phyloP scores from a whole-genome alignment of 2,888 invertebrate genomes.

The Geotrupes spiniger region DNA sequence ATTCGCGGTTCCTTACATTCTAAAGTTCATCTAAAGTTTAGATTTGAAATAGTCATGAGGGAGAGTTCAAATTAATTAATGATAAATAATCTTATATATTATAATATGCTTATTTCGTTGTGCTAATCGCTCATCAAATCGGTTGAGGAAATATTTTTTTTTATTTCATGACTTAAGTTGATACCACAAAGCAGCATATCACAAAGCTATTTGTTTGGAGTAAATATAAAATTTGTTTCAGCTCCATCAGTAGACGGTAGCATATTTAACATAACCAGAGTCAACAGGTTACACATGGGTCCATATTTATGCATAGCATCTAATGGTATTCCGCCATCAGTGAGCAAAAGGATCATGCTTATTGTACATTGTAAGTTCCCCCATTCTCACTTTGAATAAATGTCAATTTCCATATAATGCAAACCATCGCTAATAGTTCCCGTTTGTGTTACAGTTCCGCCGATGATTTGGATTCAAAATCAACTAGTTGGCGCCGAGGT shows the following conservation, averaged over 20 bases:
- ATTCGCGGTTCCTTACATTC: too few species aligned
- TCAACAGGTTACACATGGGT: conserved; percentile 74
- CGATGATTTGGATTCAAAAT: conserved; percentile 71
- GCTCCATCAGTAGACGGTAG: conserved; percentile 66
- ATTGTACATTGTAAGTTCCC: conserved; percentile 71
- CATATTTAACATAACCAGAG: conserved; percentile 64
- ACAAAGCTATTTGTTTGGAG: too few species aligned
- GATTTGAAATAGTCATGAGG: too few species aligned
- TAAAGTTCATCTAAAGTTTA: too few species aligned
- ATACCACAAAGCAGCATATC: too few species aligned
- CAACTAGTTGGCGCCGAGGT: conserved; percentile 68
- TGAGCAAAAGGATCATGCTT: conserved; percentile 83
- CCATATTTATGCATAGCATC: conserved; percentile 76
- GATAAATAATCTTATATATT: too few species aligned
- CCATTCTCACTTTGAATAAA: neutral
- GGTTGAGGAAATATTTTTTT: too few species aligned
- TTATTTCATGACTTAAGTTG: too few species aligned
- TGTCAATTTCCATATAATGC: too few species aligned
- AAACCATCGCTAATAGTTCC: neutral
- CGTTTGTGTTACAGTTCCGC: conserved; percentile 57
- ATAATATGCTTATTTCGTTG: too few species aligned
- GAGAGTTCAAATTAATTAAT: too few species aligned
- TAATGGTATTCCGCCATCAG: conserved; percentile 81
- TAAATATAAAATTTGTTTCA: conserved; percentile 45
- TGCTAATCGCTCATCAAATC: too few species aligned